Evolutionary conservation across 2,797 vertebrate species (phyloP).

Genomic region (Sebastes trivittatus): DNA sequence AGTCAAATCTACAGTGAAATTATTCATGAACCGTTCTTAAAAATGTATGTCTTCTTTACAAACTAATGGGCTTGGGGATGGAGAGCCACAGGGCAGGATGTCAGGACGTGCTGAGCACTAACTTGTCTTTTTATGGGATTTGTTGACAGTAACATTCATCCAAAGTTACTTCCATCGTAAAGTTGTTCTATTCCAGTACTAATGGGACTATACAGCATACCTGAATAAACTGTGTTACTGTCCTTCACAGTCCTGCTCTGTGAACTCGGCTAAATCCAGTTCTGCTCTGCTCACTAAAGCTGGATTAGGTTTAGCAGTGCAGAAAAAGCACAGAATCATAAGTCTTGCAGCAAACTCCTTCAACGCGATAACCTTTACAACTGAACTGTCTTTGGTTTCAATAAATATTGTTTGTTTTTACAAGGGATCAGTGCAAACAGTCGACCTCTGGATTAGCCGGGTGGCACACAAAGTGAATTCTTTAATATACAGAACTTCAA

Average conservation of each 20-base stretch:
- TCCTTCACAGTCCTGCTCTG: constrained; percentile 26
- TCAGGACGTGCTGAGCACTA: background rate
- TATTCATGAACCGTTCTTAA: background rate
- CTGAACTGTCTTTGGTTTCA: background rate
- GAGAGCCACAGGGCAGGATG: background rate
- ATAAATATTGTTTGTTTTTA: background rate
- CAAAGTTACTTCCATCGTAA: background rate
- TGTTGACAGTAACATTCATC: background rate
- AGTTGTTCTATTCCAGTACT: background rate
- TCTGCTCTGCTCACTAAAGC: constrained; percentile 39
- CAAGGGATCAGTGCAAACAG: background rate
- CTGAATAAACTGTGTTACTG: constrained; percentile 17
- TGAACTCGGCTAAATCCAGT: constrained; percentile 36
- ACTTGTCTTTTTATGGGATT: background rate
- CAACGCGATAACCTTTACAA: background rate
- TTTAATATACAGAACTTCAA: background rate
- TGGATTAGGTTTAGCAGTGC: constrained; percentile 39
- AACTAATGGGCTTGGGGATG: background rate
- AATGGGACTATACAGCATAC: constrained; percentile 1
- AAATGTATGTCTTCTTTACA: background rate
- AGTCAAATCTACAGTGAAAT: background rate
- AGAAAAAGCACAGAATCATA: constrained; percentile 14
- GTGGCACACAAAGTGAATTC: background rate
- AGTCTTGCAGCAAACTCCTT: constrained; percentile 23
- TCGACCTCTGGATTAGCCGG: background rate